Base-by-base conservation (phyloP, 2,113 vertebrate genomes). In the Brachypteracias leptosomus region DNA sequence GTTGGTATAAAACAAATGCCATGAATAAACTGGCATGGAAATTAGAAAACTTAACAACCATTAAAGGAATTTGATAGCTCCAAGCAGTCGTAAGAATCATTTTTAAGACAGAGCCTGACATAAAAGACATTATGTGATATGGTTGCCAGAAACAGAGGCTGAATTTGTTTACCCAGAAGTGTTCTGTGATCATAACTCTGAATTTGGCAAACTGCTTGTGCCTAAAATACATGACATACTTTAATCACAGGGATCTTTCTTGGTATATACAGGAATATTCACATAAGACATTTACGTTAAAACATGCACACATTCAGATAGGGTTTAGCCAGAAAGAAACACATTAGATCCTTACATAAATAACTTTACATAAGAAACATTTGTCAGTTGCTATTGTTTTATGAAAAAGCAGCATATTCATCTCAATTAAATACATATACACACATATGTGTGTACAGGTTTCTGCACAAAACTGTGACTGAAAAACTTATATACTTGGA, bases 71-170 rank as follows among this genome's bases (percentile, higher is more conserved):
- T 31, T 85, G 63, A 81, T 63, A 66, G 72, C 92, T 92, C 76
- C 55, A 88, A 92, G 90, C 72, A 93, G 51, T 88, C 85, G 16
- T 51, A 88, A 94, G 86, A 55, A 92, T 86, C 0, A 93, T 94
- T 95, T 97, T 94, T 83, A 95, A 97, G 62, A 79, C 71, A 73
- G 26, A 94, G 52, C 21, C 74, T 94, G 92, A 96, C 82, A 90
- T 65, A 91, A 89, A 89, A 88, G 38, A 82, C 57, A 79, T 91
- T 88, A 57, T 79, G 67, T 17, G 74, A 79, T 68, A 83, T 9
- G 44, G 35, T n/a, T 94, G 66, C 54, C 57, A 89, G 85, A 95
- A 91, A 91, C 29, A 85, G 58, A 96, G 71, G 65, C 70, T 94
- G 92, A 71, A 78, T 93, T 89, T 95, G 84, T 94, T 96, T 91